These are phyloP conservation scores for Matsumyia berberina DNA, from an alignment of 2,888 invertebrate species.

Conservation along the genomic window DNA sequence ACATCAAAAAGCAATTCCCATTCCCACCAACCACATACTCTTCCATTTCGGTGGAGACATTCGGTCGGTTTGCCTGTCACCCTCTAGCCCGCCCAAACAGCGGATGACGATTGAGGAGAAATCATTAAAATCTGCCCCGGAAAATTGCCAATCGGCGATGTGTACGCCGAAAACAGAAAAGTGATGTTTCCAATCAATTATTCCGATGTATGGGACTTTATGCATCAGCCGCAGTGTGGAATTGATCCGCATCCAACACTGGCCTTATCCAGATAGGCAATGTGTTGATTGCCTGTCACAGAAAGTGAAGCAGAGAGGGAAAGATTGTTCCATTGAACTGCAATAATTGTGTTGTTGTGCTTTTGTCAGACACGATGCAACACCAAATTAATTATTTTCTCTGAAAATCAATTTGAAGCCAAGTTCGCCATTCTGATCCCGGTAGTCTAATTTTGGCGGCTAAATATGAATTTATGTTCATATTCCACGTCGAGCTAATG, in stretches of 20 bases:
- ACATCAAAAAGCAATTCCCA: constrained; percentile 35
- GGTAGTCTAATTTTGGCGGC: background rate
- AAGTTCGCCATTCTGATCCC: background rate
- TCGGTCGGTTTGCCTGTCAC: background rate
- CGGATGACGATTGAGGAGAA: constrained; percentile 38
- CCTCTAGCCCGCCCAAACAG: background rate
- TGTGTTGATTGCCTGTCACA: constrained; percentile 45
- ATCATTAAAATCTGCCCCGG: constrained; percentile 64
- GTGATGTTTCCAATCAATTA: constrained; percentile 71
- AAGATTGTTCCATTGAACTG: constrained; percentile 51
- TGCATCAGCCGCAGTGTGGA: constrained; percentile 5
- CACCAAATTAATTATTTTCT: constrained; percentile 56
- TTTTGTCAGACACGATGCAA: constrained; percentile 38
- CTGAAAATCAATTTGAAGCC: constrained; percentile 25
- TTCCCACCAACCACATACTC: background rate
- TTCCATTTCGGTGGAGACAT: background rate
- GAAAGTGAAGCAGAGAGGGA: background rate
- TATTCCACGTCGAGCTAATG: constrained; percentile 9
- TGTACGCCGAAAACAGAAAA: constrained; percentile 65
- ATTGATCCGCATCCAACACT: constrained; percentile 25
- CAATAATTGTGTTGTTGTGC: constrained; percentile 46
- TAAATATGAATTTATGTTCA: constrained; percentile 9
- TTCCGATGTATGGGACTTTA: constrained; percentile 28
- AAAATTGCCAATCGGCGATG: constrained; percentile 70
- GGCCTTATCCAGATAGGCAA: background rate